Conservation (phyloP, 2,888 invertebrate genomes). For the Lumbricus terrestris region DNA sequence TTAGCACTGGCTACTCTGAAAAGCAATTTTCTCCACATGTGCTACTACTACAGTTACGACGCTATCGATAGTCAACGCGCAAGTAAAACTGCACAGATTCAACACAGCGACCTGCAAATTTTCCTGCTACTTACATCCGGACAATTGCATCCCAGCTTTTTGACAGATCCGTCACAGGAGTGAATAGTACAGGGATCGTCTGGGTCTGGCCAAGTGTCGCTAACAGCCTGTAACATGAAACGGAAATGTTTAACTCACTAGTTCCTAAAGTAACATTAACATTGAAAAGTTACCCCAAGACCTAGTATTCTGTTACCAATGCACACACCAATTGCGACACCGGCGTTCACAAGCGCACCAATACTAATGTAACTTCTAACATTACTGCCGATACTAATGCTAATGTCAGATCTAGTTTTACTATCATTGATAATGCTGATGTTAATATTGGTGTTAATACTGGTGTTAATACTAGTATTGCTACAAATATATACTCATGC, state of each 20-base stretch:
- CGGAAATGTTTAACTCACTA: not conserved
- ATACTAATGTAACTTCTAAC: not conserved
- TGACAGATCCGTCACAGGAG: not conserved
- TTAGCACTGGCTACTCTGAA: no score
- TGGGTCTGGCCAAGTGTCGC: not conserved
- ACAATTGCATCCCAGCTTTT: not conserved
- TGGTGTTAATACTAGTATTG: no score
- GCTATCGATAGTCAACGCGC: not conserved
- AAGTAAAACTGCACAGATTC: not conserved
- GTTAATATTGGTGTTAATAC: no score
- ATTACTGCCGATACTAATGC: not conserved
- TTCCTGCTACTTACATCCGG: not conserved
- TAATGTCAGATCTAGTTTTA: not conserved
- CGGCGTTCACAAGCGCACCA: not conserved
- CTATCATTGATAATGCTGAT: no score
- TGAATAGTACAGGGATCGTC: not conserved
- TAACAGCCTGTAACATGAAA: not conserved
- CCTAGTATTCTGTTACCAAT: not conserved
- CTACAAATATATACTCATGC: no score
- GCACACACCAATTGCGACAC: not conserved
- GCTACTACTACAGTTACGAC: not conserved
- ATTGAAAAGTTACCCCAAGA: not conserved
- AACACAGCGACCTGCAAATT: not conserved
- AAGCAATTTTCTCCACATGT: no score
- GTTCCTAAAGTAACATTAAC: not conserved